These are phyloP conservation scores for Trichonephila clavipes DNA, from an alignment of 1,140 invertebrate species.

Conservation along the genomic window DNA sequence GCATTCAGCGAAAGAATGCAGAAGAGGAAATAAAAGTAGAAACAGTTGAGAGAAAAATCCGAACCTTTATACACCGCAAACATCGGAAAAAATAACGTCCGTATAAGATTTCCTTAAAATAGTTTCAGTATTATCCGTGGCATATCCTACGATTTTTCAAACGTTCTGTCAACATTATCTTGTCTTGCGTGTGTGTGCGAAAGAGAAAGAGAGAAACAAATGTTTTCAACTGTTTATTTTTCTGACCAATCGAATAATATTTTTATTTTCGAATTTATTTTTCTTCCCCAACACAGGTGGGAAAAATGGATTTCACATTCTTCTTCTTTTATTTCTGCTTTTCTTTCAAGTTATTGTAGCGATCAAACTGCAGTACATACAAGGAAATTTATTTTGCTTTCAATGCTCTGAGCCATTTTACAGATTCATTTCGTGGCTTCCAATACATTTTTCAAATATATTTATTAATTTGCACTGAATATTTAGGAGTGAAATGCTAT, in stretches of 20 bases:
- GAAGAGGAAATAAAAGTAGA: slow-evolving; percentile 2
- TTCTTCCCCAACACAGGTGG: neutral
- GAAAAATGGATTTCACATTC: neutral
- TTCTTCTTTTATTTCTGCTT: neutral
- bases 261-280: neutral
- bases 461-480: too few relatives aligned
- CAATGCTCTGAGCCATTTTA: too few relatives aligned
- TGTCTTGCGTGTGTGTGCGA: neutral
- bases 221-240: neutral
- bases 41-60: neutral
- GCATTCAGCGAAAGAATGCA: neutral
- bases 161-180: slow-evolving; percentile 13
- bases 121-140: neutral
- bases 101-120: slow-evolving; percentile 5
- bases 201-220: neutral
- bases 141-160: neutral
- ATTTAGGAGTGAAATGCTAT: too few relatives aligned
- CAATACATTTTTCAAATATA: too few relatives aligned
- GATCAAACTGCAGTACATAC: neutral
- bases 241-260: neutral
- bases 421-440: too few relatives aligned
- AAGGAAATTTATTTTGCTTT: too few relatives aligned
- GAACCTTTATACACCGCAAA: neutral
- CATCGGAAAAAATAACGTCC: neutral
- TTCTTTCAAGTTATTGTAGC: neutral